phyloP scores from a whole-genome alignment of 1,140 invertebrate species.

The Macrocentrus cingulum region DNA sequence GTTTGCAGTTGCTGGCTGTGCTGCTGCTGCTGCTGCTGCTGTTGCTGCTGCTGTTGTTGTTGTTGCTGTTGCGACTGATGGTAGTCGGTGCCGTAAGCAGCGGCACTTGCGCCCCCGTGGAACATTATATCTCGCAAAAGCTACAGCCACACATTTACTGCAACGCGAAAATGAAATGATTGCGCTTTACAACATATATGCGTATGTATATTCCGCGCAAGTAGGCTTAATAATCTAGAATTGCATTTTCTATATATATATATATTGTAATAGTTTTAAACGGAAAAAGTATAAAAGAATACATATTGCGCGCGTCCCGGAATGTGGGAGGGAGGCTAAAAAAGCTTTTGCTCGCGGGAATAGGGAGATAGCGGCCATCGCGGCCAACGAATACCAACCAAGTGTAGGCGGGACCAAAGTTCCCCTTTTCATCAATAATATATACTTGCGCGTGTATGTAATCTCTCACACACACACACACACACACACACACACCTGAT shows the following conservation, averaged over 20 bases:
- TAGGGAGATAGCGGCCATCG: conserved; percentile 55
- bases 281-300: conserved; percentile 18
- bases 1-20: conserved; percentile 51
- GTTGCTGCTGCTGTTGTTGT: conserved; percentile 47
- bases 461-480: neutral
- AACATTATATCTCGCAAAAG: conserved; percentile 49
- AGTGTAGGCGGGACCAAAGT: conserved; percentile 55
- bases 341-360: conserved; percentile 33
- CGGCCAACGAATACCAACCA: conserved; percentile 46
- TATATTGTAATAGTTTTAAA: too few species aligned
- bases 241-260: too few species aligned
- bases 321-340: too few species aligned
- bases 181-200: too few species aligned
- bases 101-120: conserved; percentile 56
- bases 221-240: too few species aligned
- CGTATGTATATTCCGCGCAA: too few species aligned
- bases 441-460: neutral
- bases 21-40: conserved; percentile 52
- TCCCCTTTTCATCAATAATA: conserved; percentile 28
- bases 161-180: neutral
- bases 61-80: conserved; percentile 45
- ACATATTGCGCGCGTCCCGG: too few species aligned
- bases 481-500: too few species aligned
- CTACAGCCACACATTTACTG: conserved; percentile 43
- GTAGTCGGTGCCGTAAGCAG: conserved; percentile 54